These are phyloP conservation scores for Misgurnus mizolepis DNA, from an alignment of 2,113 vertebrate species.

Conservation along the genomic window DNA sequence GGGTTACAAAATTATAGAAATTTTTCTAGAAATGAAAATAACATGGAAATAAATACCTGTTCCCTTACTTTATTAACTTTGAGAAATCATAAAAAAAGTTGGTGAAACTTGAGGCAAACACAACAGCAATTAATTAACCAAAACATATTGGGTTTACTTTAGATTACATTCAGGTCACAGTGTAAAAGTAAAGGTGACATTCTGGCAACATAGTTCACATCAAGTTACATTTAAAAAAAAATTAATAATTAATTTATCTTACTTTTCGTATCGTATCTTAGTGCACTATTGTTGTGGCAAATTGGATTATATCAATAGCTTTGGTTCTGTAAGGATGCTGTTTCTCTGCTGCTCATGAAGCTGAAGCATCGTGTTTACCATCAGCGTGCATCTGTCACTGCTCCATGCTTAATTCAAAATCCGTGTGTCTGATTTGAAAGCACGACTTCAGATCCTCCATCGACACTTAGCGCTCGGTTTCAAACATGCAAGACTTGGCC, in stretches of 20 bases:
- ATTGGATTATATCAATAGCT: slow-evolving; percentile 25
- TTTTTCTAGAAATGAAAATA: too few relatives aligned
- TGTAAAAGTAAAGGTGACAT: neutral
- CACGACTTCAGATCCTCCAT: slow-evolving; percentile 71
- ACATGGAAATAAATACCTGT: neutral
- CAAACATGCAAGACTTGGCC: slow-evolving; percentile 76
- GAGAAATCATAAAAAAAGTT: neutral
- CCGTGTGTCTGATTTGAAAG: slow-evolving; percentile 58
- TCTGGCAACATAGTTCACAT: neutral
- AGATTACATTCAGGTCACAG: neutral
- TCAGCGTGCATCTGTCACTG: slow-evolving; percentile 51
- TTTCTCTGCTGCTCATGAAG: slow-evolving; percentile 3
- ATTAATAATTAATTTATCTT: neutral
- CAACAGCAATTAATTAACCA: slow-evolving; percentile 37
- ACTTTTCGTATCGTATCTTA: neutral
- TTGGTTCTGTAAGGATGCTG: neutral
- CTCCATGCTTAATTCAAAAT: slow-evolving; percentile 48
- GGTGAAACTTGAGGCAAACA: neutral
- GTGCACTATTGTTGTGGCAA: neutral
- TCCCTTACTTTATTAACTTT: slow-evolving; percentile 9
- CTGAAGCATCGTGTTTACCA: slow-evolving; percentile 49
- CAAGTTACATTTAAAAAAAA: neutral
- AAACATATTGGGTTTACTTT: slow-evolving; percentile 3
- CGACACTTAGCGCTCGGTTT: slow-evolving; percentile 66
- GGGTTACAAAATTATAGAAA: too few relatives aligned